These are phyloP conservation scores for Lucifuga dentata DNA, from an alignment of 2,113 vertebrate genomes.

Conservation along the genomic window DNA sequence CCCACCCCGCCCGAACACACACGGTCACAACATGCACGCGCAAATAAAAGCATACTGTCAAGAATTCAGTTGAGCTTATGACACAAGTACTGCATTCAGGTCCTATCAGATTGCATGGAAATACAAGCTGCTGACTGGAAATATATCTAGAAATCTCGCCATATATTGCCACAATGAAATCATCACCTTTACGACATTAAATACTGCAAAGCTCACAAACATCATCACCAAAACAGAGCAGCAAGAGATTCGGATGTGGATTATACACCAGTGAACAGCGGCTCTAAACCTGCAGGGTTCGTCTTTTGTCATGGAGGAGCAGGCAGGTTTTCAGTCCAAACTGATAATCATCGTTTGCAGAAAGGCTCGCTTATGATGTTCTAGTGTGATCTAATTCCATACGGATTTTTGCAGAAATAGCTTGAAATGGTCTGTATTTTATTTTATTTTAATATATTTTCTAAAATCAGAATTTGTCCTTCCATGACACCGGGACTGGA, in stretches of 20 bases:
- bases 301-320: conserved; percentile 9
- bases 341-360: too few species aligned
- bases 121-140: neutral
- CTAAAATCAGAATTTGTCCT: too few species aligned
- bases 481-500: too few species aligned
- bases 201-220: conserved; percentile 67
- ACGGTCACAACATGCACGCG: conserved; percentile 16
- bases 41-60: conserved; percentile 38
- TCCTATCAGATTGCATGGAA: neutral
- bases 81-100: neutral
- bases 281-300: conserved; percentile 26
- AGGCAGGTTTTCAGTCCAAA: neutral
- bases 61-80: neutral
- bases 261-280: conserved; percentile 29
- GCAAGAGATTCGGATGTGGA: conserved; percentile 37
- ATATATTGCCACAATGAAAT: neutral
- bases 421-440: too few species aligned
- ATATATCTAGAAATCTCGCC: too few species aligned
- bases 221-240: conserved; percentile 53
- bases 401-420: too few species aligned
- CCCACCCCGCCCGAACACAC: conserved; percentile 26
- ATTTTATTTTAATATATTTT: too few species aligned
- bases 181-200: conserved; percentile 36
- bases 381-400: too few species aligned
- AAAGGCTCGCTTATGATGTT: too few species aligned